Evolutionary conservation across 2,797 vertebrate species (phyloP).

Genomic region (Rhinatrema bivittatum): DNA sequence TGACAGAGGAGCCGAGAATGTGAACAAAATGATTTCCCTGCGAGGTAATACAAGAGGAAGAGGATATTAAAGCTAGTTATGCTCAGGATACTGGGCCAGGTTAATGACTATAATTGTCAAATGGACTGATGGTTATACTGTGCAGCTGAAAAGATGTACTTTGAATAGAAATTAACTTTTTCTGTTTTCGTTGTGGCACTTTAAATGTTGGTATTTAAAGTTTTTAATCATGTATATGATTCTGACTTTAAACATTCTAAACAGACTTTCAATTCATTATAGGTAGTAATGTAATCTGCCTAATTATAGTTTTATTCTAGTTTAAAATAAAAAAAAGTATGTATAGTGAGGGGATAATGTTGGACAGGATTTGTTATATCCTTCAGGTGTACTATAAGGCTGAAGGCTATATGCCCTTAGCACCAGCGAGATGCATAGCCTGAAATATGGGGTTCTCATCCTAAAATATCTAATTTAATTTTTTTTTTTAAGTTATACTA

Average conservation of each 20-base stretch:
- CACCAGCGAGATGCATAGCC: not conserved
- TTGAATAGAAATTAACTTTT: conserved; percentile 18
- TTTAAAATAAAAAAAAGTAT: too few species aligned
- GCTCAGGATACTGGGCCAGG: conserved; percentile 13
- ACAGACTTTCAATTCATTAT: conserved; percentile 12
- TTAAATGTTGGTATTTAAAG: conserved; percentile 15
- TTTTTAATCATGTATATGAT: conserved; percentile 21
- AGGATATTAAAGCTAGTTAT: conserved; percentile 11
- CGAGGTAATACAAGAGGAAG: too few species aligned
- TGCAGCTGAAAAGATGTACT: conserved; percentile 1
- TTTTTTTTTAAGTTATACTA: conserved; percentile 32
- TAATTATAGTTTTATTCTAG: too few species aligned
- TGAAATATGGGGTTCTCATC: too few species aligned
- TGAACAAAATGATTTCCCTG: conserved; percentile 8
- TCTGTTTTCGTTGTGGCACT: conserved; percentile 12
- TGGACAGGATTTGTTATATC: conserved; percentile 1
- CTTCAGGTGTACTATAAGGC: conserved; percentile 24
- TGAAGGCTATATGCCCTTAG: conserved; percentile 18
- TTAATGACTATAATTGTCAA: conserved; percentile 24
- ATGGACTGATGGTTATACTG: conserved; percentile 12
- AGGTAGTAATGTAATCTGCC: conserved; percentile 24
- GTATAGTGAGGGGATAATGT: conserved; percentile 13
- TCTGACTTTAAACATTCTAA: conserved; percentile 17
- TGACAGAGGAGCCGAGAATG: conserved; percentile 12
- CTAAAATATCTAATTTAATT: conserved; percentile 22